Conservation (phyloP, 2,888 invertebrate genomes). For the Amphipyra berbera region DNA sequence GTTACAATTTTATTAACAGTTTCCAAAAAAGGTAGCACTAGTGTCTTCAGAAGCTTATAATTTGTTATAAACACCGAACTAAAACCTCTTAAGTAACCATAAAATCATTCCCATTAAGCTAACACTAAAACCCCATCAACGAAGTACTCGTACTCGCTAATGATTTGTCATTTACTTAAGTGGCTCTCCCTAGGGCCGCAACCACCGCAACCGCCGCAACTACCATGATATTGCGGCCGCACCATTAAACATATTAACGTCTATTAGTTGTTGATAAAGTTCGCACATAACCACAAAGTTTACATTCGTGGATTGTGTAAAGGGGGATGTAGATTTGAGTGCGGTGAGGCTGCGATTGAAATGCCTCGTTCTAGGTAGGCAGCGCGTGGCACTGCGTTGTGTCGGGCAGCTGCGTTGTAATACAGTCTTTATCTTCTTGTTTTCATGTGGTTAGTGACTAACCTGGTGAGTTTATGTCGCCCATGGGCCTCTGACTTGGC, state of each 20-base stretch:
- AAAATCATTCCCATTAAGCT: conserved; percentile 3
- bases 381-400: no score
- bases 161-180: conserved; percentile 53
- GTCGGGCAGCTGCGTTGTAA: no score
- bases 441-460: no score
- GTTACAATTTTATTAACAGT: no score
- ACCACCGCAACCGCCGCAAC: background rate
- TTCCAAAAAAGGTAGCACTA: no score
- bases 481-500: no score
- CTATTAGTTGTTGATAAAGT: conserved; percentile 61
- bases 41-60: no score
- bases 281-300: conserved; percentile 45
- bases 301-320: conserved; percentile 27
- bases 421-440: no score
- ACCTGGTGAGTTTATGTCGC: no score
- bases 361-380: no score
- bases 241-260: conserved; percentile 65
- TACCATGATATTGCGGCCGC: conserved; percentile 34
- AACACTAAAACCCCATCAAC: conserved; percentile 11
- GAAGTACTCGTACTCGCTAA: conserved; percentile 18
- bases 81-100: no score
- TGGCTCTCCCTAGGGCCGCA: conserved; percentile 26
- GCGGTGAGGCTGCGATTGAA: conserved; percentile 2
- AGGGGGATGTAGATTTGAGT: conserved; percentile 5
- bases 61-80: no score